These are phyloP conservation scores for Vulpes ferrilata DNA, from an alignment of 2,113 vertebrate species.

Conservation along the genomic window DNA sequence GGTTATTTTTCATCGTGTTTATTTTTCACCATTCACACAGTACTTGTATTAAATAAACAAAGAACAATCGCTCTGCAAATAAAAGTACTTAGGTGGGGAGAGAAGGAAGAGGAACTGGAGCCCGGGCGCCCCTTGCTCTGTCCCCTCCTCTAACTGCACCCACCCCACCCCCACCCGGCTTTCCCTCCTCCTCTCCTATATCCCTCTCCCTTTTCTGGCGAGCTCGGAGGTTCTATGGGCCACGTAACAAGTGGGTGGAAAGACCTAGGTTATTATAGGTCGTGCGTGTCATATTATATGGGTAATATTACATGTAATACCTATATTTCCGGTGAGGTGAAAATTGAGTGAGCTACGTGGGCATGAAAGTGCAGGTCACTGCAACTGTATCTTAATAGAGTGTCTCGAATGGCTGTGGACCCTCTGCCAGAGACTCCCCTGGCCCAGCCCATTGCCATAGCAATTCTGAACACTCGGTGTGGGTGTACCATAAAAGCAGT, in stretches of 20 bases:
- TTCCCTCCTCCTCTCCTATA: slow-evolving; percentile 70
- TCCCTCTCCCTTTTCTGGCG: slow-evolving; percentile 61
- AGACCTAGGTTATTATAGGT: neutral
- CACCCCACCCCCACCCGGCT: slow-evolving; percentile 41
- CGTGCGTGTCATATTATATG: neutral
- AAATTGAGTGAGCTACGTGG: slow-evolving; percentile 90
- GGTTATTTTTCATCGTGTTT: slow-evolving; percentile 99
- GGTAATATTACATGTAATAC: slow-evolving; percentile 42
- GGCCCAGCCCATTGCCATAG: slow-evolving; percentile 87
- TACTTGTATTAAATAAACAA: slow-evolving; percentile 98
- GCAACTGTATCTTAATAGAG: slow-evolving; percentile 93
- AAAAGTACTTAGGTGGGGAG: slow-evolving; percentile 88
- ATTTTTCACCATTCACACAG: slow-evolving; percentile 97
- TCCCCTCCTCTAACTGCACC: slow-evolving; percentile 16
- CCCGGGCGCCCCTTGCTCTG: slow-evolving; percentile 37
- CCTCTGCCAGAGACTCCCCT: slow-evolving; percentile 85
- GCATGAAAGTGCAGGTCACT: slow-evolving; percentile 91
- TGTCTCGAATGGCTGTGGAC: slow-evolving; percentile 88
- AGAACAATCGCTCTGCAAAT: slow-evolving; percentile 91
- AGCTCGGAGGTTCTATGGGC: slow-evolving; percentile 1
- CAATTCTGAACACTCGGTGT: slow-evolving; percentile 84
- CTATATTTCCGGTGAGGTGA: slow-evolving; percentile 86
- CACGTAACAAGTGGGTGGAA: neutral
- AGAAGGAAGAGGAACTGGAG: slow-evolving; percentile 73
- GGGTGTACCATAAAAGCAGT: slow-evolving; percentile 87